Percentiles rank a stretch among this genome's conserved stretches.
Evolutionary conservation across 2,113 vertebrate genomes (phyloP).

Genomic region (Muntiacus reevesi): DNA sequence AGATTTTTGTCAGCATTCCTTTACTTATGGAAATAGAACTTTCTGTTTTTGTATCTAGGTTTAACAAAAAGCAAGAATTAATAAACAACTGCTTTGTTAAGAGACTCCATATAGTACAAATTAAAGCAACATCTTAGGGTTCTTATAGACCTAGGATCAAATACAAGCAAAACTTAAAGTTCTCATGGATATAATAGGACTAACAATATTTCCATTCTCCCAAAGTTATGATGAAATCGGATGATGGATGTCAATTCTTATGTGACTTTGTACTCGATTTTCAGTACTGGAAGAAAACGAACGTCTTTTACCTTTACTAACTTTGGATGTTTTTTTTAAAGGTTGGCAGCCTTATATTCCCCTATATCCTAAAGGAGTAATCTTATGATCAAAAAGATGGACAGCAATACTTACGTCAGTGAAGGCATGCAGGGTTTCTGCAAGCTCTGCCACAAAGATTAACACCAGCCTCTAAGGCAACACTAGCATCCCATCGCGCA

Average conservation of each 20-base stretch:
- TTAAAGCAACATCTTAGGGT: not conserved
- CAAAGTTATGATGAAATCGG: not conserved
- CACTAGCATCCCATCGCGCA: not conserved
- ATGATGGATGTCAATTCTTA: not conserved
- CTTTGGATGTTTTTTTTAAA: not conserved
- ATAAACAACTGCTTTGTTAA: not conserved
- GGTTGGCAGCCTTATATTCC: not conserved
- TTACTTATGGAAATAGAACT: not conserved
- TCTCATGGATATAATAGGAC: not conserved
- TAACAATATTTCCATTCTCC: not conserved
- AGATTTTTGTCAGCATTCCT: not conserved
- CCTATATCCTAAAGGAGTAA: not conserved
- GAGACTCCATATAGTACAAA: not conserved
- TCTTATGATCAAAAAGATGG: constrained; percentile 40
- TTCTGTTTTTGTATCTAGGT: not conserved
- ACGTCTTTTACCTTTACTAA: constrained; percentile 1
- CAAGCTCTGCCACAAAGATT: constrained; percentile 38
- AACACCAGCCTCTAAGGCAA: constrained; percentile 7
- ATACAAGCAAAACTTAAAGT: not conserved
- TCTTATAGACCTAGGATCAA: not conserved
- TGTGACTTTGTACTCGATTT: not conserved
- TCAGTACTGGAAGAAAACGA: not conserved
- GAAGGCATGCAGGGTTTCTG: not conserved
- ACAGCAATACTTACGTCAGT: constrained; percentile 22
- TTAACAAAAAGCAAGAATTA: not conserved